These are phyloP conservation scores for Gadopsis marmoratus DNA, from an alignment of 2,797 vertebrate species.

Conservation along the genomic window DNA sequence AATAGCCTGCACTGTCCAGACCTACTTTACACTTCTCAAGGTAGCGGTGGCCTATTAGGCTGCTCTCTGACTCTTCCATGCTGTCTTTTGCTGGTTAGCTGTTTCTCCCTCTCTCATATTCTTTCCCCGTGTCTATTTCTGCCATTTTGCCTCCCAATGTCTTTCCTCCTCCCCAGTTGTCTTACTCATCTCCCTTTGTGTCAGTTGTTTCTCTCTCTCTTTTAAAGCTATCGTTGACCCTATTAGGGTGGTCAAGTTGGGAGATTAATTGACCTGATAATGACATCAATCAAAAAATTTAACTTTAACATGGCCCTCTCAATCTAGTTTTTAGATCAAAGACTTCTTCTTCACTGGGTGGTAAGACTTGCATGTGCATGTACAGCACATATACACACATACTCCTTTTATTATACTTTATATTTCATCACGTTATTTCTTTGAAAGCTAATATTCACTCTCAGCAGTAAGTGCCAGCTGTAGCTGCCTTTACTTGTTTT, in stretches of 20 bases:
- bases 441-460: background rate
- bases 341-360: background rate
- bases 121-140: conserved; percentile 53
- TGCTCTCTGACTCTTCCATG: conserved; percentile 43
- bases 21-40: conserved; percentile 75
- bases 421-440: background rate
- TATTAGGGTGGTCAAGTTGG: conserved; percentile 62
- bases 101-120: conserved; percentile 31
- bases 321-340: conserved; percentile 52
- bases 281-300: conserved; percentile 53
- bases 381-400: background rate
- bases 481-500: background rate
- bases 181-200: conserved; percentile 39
- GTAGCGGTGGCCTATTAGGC: conserved; percentile 71
- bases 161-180: conserved; percentile 43
- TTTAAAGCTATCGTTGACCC: conserved; percentile 64
- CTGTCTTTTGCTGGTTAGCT: conserved; percentile 35
- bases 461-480: background rate
- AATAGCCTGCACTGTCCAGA: conserved; percentile 72
- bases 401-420: background rate
- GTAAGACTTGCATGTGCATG: background rate
- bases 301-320: conserved; percentile 16
- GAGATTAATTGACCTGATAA: conserved; percentile 67
- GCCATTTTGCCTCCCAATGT: conserved; percentile 39
- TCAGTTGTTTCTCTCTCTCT: conserved; percentile 43